phyloP scores from a whole-genome alignment of 2,113 vertebrate species.

The Semicossyphus pulcher region DNA sequence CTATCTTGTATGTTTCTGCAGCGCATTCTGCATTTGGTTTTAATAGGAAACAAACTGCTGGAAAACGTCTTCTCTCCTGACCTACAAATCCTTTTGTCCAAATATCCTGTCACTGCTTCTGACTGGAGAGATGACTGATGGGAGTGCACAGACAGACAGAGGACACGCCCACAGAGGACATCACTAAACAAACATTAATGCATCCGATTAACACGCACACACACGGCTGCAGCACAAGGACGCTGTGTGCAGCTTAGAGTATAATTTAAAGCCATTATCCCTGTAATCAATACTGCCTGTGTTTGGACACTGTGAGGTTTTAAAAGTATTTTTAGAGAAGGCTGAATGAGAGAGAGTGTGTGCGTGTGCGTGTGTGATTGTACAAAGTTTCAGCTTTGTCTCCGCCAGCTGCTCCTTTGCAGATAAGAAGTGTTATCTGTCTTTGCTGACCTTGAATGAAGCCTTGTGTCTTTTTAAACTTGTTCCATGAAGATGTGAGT shows the following conservation, averaged over 20 bases:
- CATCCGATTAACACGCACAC: constrained; percentile 38
- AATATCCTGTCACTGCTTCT: not conserved
- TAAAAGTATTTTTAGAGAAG: constrained; percentile 60
- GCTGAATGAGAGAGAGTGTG: constrained; percentile 47
- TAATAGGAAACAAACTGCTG: too few species aligned
- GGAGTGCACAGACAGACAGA: not conserved
- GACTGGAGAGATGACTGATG: constrained; percentile 8
- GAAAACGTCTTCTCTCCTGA: constrained; percentile 1
- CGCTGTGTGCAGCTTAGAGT: constrained; percentile 44
- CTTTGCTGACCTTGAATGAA: constrained; percentile 52
- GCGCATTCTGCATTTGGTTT: too few species aligned
- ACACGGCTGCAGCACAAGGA: constrained; percentile 33
- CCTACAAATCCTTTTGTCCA: not conserved
- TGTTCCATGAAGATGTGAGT: not conserved
- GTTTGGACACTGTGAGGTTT: constrained; percentile 49
- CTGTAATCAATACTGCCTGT: constrained; percentile 60
- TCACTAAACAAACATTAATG: constrained; percentile 45
- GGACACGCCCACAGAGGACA: not conserved
- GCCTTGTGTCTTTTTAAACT: constrained; percentile 22
- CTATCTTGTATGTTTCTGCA: too few species aligned
- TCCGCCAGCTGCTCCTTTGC: constrained; percentile 73
- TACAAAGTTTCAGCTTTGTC: constrained; percentile 57
- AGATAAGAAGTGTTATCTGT: constrained; percentile 63
- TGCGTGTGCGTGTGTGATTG: constrained; percentile 10
- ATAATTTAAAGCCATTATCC: constrained; percentile 57